Base-by-base conservation (phyloP, 1,140 invertebrate genomes). In the Drosophila triauraria region DNA sequence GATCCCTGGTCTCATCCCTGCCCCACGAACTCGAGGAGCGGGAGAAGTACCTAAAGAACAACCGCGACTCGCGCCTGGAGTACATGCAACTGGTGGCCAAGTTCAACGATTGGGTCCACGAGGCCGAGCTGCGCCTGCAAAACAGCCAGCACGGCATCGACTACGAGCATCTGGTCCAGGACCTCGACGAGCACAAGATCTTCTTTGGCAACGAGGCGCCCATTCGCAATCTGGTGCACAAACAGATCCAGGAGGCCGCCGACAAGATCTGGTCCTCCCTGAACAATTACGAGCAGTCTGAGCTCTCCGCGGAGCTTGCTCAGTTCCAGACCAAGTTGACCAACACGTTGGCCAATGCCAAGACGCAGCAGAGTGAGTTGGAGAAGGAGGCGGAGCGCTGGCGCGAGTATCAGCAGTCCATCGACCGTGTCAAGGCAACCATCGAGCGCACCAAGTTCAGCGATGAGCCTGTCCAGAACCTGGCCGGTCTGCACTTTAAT, bases 261-360 rank as follows among this genome's bases (percentile, higher is more conserved):
- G 96, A 98, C 81, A 96, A 97, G 83, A 97, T 98, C 47, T 97
- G 96, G 96, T 96, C 97, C 2, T 97, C 97, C 0, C 93, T 98
- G 13, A 95, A 95, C 20, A 94, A 95, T 42, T 94, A 95, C 6
- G 96, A 97, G 85, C 97, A 98, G 82, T 96, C 98, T 69, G 96
- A 97, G 75, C 87, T 98, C 3, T 96, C 96, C 12, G 94, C 95
- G 1, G 96, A 97, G 79, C 95, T 97, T 67, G 95, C 97, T 51
- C 95, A 96, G 70, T 95, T 97, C 72, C 96, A 95, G 32, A 96
- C 97, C 78, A 85, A 96, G 4, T 84, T 97, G 68, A 97, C 97
- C 83, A 97, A 97, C 67, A 97, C 96, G 0, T 82, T 97, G 32
- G 97, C 97, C 82, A 96, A 95, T 2, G 96, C 97, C 0, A 96